phyloP scores from a whole-genome alignment of 2,113 vertebrate genomes.

The Eudyptes chrysolophus region DNA sequence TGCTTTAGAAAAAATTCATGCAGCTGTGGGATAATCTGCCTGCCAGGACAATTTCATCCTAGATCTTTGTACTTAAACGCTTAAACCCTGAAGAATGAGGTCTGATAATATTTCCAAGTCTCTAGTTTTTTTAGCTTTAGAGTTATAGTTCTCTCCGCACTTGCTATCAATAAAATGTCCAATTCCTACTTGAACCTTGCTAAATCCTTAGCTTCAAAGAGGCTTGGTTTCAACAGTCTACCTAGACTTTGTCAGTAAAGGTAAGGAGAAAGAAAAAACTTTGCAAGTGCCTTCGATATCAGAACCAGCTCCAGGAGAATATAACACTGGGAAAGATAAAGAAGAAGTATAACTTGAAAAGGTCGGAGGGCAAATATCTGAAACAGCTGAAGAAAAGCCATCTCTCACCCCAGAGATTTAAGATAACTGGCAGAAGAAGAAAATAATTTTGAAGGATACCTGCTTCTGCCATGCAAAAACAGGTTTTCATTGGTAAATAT shows the following conservation, averaged over 20 bases:
- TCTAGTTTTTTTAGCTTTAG: constrained; percentile 30
- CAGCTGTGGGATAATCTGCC: constrained; percentile 53
- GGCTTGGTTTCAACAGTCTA: background rate
- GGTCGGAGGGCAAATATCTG: constrained; percentile 1
- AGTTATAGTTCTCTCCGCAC: background rate
- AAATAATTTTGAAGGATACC: background rate
- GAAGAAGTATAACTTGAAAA: background rate
- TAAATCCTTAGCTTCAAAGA: constrained; percentile 25
- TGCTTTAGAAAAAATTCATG: constrained; percentile 22
- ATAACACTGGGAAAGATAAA: background rate
- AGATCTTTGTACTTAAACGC: constrained; percentile 19
- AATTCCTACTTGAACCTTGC: background rate
- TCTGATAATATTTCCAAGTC: constrained; percentile 35
- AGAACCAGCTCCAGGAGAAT: constrained; percentile 15
- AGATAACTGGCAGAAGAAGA: background rate
- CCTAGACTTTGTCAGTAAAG: background rate
- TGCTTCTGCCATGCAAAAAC: background rate
- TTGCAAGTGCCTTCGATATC: background rate
- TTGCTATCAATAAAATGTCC: background rate
- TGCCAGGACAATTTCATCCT: constrained; percentile 51
- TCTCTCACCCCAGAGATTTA: background rate
- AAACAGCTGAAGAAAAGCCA: background rate
- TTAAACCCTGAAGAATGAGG: constrained; percentile 47
- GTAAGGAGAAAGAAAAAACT: background rate
- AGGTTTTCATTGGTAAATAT: background rate